Evolutionary conservation across 2,888 invertebrate genomes (phyloP).

Genomic region (Microdon myrmicae): DNA sequence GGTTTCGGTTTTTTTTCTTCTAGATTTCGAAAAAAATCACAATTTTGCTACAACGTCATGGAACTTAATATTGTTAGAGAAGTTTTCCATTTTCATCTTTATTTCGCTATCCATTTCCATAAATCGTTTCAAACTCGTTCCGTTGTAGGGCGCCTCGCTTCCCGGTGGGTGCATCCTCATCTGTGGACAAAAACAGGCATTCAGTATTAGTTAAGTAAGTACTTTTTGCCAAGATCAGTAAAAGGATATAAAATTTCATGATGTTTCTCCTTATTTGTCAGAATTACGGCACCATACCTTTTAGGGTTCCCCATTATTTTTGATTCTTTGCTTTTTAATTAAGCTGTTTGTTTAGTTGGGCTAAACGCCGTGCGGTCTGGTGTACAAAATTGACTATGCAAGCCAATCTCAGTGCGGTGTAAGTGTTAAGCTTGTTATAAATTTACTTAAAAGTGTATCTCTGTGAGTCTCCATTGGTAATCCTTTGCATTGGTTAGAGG

Average conservation of each 20-base stretch:
- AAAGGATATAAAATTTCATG: too few relatives aligned
- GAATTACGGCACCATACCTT: slow-evolving; percentile 48
- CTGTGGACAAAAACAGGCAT: slow-evolving; percentile 64
- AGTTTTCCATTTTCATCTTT: slow-evolving; percentile 56
- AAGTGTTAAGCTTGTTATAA: slow-evolving; percentile 26
- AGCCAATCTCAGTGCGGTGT: slow-evolving; percentile 16
- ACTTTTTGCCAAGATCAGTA: not conserved
- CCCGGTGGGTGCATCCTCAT: slow-evolving; percentile 77
- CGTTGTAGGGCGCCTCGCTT: slow-evolving; percentile 71
- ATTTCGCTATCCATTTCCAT: slow-evolving; percentile 67
- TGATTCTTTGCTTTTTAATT: slow-evolving; percentile 6
- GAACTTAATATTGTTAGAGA: slow-evolving; percentile 52
- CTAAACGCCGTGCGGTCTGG: slow-evolving; percentile 41
- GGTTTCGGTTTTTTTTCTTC: too few relatives aligned
- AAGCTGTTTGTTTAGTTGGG: slow-evolving; percentile 36
- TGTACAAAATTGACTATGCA: slow-evolving; percentile 20
- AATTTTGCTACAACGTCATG: slow-evolving; percentile 47
- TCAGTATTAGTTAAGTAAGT: slow-evolving; percentile 26
- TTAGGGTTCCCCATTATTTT: slow-evolving; percentile 18
- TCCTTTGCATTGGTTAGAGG: slow-evolving; percentile 35
- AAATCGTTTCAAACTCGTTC: slow-evolving; percentile 69
- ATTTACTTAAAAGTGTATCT: slow-evolving; percentile 3
- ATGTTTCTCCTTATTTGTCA: slow-evolving; percentile 23
- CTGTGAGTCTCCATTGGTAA: slow-evolving; percentile 19
- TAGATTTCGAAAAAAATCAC: slow-evolving; percentile 1